Evolutionary conservation across 2,888 invertebrate genomes (phyloP), one percentile per base, ranked within the genome.

Genomic region (Drosophila incognita): DNA sequence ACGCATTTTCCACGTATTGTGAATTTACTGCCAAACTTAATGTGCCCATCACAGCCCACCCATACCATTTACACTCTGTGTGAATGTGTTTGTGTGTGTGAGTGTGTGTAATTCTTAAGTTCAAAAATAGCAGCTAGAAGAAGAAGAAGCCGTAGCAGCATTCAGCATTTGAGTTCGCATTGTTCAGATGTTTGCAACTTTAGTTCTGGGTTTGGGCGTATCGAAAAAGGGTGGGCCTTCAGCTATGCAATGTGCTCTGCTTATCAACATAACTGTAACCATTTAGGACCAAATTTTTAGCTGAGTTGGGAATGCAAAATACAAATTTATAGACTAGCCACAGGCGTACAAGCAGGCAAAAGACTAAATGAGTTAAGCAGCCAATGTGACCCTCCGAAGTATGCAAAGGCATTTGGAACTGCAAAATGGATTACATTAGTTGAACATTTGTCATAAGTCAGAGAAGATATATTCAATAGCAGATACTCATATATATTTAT

Each of bases 1-100:
- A 84, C 78, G 82, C 80, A 78, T 78, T 84, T 76, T 70, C 69
- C 75, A 77, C 80, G 75, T 79, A 81, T 79, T 84, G 79, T 74
- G 69, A 82, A 78, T 77, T 75, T 75, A 70, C 77, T 84, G 71
- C 69, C 74, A 64, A 77, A 75, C 82, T 74, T 73, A 87, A 84
- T 74, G 73, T 60, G 54, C 58, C 56, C 64, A n/a, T 21, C 46
- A 31, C 48, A 33, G 13, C 24, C 48, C 40, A 52, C 29, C 1
- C 46, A 24, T 8, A 24, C 24, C 15, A 46, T 51, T 27, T 18
- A 33, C 21, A 27, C 24, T 38, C 24, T 53, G 1, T 40, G 7
- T 54, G 18, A 61, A 27, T 58, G 54, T 54, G 38, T 21, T 11
- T 56, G 11, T 11, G 38, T 27, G 36, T 53, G 8, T 60, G 18